Evolutionary conservation across 2,113 vertebrate genomes (phyloP), one percentile per base, ranked within the genome.

Genomic region (Myiozetetes cayanensis): DNA sequence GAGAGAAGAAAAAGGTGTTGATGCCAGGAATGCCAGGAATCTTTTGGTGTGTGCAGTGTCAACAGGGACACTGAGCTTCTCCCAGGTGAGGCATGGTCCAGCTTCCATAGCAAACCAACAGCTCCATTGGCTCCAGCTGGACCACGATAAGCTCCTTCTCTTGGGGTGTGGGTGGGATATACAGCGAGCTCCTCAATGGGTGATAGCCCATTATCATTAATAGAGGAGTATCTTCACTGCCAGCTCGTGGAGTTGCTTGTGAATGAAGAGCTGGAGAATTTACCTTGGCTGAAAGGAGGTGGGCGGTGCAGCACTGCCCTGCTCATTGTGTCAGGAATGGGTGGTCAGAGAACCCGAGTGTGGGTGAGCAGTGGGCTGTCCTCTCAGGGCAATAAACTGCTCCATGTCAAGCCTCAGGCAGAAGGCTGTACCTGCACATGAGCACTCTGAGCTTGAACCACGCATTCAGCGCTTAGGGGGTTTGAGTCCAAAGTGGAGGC

Each of bases 391-490:
- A 7, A 0, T 22, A 12, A 23, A 43, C 9, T 5, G 0, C 41
- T 12, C 3, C 4, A 6, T 46, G 78, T 72, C 58, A 6, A 33
- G 31, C 31, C 37, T 25, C 15, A 2, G 52, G 66, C 39, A 31
- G 39, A 9, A 46, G 62, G 3, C 2, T 5, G 5, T 25, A 6
- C 14, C 46, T 67, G 50, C 53, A 8, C 31, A 1, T 5, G 15
- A 50, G 13, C 46, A 3, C 24, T 23, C 6, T 12, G 23, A 8
- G 50, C 56, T 63, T 27, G 85, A 41, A 3, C 70, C 5, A 2
- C 1, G 0, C 2, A 0, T 4, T 11, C 2, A 5, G 37, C 2
- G 1, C 14, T 56, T 2, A 0, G 61, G 23, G 68, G 33, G 52
- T 43, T 2, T 3, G 24, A 56, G 56, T 49, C 82, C 82, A 50